A percentile compares a stretch with the other conserved stretches of the same genome.
Conservation (phyloP, 2,888 invertebrate genomes). For the Oscheius sp. region DNA sequence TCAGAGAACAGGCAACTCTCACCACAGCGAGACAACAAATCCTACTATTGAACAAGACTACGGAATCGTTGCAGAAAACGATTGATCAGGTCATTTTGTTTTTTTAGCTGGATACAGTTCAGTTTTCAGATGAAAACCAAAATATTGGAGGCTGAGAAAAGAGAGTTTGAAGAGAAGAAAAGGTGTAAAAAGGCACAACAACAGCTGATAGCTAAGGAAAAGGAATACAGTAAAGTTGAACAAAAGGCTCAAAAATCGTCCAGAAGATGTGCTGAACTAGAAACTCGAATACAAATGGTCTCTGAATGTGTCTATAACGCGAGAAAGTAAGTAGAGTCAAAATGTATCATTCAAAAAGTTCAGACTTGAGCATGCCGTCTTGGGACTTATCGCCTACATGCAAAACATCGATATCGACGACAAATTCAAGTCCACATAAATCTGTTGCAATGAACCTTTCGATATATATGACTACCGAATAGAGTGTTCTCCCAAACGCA, state of each 20-base stretch:
- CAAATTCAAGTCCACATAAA: constrained; percentile 34
- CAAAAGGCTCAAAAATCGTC: constrained; percentile 16
- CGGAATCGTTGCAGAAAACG: constrained; percentile 34
- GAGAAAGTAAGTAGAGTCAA: constrained; percentile 13
- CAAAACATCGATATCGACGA: constrained; percentile 51
- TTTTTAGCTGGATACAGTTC: no score
- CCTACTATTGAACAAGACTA: constrained; percentile 38
- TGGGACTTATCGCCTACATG: constrained; percentile 43
- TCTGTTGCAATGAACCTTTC: neutral
- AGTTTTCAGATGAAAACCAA: constrained; percentile 35
- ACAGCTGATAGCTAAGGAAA: constrained; percentile 21
- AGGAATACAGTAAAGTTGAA: constrained; percentile 14
- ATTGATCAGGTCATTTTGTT: constrained; percentile 37
- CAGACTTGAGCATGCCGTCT: constrained; percentile 47
- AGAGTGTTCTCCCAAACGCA: no score
- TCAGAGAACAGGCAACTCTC: constrained; percentile 37
- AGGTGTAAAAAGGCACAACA: constrained; percentile 39
- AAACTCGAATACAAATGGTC: constrained; percentile 47
- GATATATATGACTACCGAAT: no score
- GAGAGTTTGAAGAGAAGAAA: constrained; percentile 36
- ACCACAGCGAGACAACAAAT: constrained; percentile 44
- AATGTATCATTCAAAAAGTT: neutral
- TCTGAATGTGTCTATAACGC: constrained; percentile 54
- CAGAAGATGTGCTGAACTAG: constrained; percentile 27
- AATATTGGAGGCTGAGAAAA: constrained; percentile 29